Evolutionary conservation across 2,888 invertebrate species (phyloP), one percentile per base, ranked within the genome.

Genomic region (Laspeyria flexula): DNA sequence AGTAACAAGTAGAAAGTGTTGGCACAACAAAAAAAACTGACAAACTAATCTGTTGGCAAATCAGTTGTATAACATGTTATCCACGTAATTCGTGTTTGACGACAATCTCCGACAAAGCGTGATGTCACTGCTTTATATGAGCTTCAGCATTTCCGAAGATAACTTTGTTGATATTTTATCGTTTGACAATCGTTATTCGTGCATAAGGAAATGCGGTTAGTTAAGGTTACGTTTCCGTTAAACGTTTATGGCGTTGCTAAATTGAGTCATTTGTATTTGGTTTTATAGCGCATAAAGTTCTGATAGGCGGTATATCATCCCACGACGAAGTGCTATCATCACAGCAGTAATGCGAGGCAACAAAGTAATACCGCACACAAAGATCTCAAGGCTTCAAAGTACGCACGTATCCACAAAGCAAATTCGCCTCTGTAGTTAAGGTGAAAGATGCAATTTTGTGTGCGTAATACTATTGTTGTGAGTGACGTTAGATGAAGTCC

Each of bases 401-500:
- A 16, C 18, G 39, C 38, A 43, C 7, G 7, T 25, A 40, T 45
- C 34, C 49, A 57, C 53, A 69, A 39, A 38, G 69, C 30, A 80
- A 60, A 69, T 62, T 79, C 54, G 38, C 45, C 71, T 60, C 51
- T 75, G 49, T 46, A 49, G 27, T 53, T 57, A 71, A 45, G 62
- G 55, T 53, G 63, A 73, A 75, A 73, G 73, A 83, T 60, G 49
- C 51, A 34, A 60, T 56, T 48, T 65, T 15, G 55, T 60, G 70
- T 62, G 59, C 74, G 80, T 71, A 71, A 70, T 60, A 49, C 50
- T 57, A 67, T 79, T 79, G 81, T 66, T 71, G 77, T 56, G 64
- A 56, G 71, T 87, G 86, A 87, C 85, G 85, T 84, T 79, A 84
- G 61, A 65, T 56, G 25, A 71, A 83, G 92, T 83, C 92, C 92